Evolutionary conservation across 2,113 vertebrate genomes (phyloP).

Genomic region (Sciurus niger): DNA sequence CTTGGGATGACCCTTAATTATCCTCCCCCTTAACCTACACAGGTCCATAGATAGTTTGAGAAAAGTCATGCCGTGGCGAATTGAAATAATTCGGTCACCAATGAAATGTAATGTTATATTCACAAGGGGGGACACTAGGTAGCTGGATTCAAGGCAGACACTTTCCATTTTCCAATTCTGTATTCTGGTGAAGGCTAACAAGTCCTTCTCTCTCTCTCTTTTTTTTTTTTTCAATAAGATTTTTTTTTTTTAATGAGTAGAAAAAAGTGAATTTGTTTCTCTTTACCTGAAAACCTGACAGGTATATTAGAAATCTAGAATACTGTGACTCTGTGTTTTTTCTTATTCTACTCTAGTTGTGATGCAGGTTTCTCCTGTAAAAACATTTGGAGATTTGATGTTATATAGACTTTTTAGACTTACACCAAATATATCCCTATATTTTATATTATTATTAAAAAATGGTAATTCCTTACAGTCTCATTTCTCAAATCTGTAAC

Average conservation of each 20-base stretch:
- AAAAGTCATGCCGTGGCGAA: conserved; percentile 77
- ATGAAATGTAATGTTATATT: conserved; percentile 73
- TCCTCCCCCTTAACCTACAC: conserved; percentile 89
- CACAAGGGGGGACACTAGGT: conserved; percentile 54
- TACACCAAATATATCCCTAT: not conserved
- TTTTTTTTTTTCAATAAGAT: conserved; percentile 10
- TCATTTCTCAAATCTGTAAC: not conserved
- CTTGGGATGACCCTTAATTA: conserved; percentile 90
- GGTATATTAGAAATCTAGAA: not conserved
- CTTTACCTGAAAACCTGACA: conserved; percentile 8
- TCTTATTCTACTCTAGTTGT: not conserved
- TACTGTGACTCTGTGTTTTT: not conserved
- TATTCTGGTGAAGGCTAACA: conserved; percentile 53
- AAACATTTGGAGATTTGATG: not conserved
- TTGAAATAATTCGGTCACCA: conserved; percentile 85
- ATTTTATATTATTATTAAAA: not conserved
- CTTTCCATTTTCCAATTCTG: conserved; percentile 22
- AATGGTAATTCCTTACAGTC: not conserved
- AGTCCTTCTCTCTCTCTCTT: not conserved
- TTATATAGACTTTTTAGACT: not conserved
- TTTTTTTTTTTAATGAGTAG: not conserved
- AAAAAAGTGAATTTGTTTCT: not conserved
- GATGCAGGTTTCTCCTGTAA: not conserved
- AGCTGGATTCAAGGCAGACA: not conserved
- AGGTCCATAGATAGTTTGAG: conserved; percentile 83